Base-by-base conservation (phyloP, 2,113 vertebrate species). In the Platanista minor region DNA sequence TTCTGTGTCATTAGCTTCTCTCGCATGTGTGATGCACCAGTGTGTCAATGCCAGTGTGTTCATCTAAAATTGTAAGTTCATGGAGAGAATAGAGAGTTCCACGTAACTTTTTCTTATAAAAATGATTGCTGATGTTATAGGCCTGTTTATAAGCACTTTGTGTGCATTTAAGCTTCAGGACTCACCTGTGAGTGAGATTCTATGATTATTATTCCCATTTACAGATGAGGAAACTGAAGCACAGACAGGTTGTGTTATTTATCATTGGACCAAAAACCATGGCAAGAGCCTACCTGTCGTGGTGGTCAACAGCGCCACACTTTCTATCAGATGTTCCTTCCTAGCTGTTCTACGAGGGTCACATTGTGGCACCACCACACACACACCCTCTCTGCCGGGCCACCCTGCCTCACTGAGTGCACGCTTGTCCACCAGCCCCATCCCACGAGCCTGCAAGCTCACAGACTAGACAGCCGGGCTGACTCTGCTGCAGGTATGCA, bases 281-380 rank as follows among this genome's bases (percentile, higher is more conserved):
- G 25, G 9, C 72, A 66, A 27, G 0, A 11, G 23, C 2, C 8
- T 9, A 25, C 23, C 43, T 20, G 33, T 17, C 9, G 1, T 15
- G 10, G 83, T 18, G 39, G 3, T 23, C 66, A 36, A 20, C 36
- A 52, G 27, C 1, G 27, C 74, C 36, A 23, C 8, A 20, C 18
- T 49, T 31, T 15, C 46, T 4, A 36, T 41, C 33, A 15, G 12
- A 85, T 8, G 43, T 29, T 66, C 87, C 3, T 2, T 27, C 5
- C 12, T 13, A 52, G 27, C 20, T n/a, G 0, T n/a, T 74, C 29
- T 6, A 3, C 6, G 59, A 95, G 72, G 29, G 31, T 54, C 66
- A 43, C 13, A 4, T 5, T 11, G 39, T 31, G 61, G 29, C 29
- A 15, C 31, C 3, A 33, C 54, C 54, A 67, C 6, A 8, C 36